Evolutionary conservation across 2,797 vertebrate genomes (phyloP).

Genomic region (Mastacembelus armatus): DNA sequence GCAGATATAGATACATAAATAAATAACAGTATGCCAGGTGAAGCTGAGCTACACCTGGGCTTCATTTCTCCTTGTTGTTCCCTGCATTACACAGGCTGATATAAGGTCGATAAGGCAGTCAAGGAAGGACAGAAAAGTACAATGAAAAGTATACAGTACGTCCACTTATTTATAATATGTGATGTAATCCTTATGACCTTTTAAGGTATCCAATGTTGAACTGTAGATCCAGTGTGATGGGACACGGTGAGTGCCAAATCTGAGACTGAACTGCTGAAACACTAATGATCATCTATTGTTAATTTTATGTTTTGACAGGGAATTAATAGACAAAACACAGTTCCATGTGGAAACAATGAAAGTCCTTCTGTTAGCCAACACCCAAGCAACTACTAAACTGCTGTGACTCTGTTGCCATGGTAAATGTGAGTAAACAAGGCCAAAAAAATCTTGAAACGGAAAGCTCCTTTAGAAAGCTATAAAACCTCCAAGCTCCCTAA

Average conservation of each 20-base stretch:
- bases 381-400: slow-evolving; percentile 60
- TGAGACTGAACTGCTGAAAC: slow-evolving; percentile 14
- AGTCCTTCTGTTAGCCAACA: slow-evolving; percentile 49
- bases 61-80: slow-evolving; percentile 69
- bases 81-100: slow-evolving; percentile 61
- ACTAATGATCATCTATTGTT: slow-evolving; percentile 27
- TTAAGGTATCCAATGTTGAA: slow-evolving; percentile 11
- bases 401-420: slow-evolving; percentile 67
- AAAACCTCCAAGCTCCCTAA: slow-evolving; percentile 76
- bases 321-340: slow-evolving; percentile 45
- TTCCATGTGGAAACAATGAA: slow-evolving; percentile 50
- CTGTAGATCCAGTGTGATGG: too few species aligned
- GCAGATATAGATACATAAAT: slow-evolving; percentile 83
- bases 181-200: slow-evolving; percentile 2
- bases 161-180: slow-evolving; percentile 30
- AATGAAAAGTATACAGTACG: slow-evolving; percentile 60
- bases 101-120: slow-evolving; percentile 73
- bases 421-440: slow-evolving; percentile 66
- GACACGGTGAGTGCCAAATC: too few species aligned
- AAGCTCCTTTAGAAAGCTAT: slow-evolving; percentile 71
- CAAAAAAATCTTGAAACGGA: slow-evolving; percentile 53
- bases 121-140: slow-evolving; percentile 54
- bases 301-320: slow-evolving; percentile 39
- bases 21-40: slow-evolving; percentile 70
- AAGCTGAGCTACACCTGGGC: slow-evolving; percentile 52